Base-by-base conservation (phyloP, 64 coral and sea anemone species). In the Montipora foliosa region DNA sequence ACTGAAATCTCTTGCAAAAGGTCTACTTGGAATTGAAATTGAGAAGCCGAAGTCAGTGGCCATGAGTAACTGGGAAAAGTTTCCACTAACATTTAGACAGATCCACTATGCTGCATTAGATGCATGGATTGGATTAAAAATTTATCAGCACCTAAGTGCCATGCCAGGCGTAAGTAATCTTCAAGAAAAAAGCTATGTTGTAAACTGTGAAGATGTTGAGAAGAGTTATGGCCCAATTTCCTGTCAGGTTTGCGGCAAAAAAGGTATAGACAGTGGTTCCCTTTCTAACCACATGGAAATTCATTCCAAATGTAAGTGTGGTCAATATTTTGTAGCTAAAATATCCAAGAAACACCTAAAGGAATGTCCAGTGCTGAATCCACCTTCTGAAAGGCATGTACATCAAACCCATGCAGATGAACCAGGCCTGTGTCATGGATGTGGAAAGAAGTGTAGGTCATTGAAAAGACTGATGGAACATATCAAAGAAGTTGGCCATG, bases 91-190 rank as follows among this genome's bases (percentile, higher is more conserved):
- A 17, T 61, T 75, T n/a, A 70, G 53, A 22, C 97, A 98, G 71
- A 94, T 98, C 53, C 74, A 77, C 4, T 98, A 98, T 94, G 97
- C 97, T 73, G 94, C 94, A 5, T 75, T 98, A 17, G 97, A 98
- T 94, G 94, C 97, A 14, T 98, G 97, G 97, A 84, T 98, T 61
- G 82, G 97, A 17, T 60, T 98, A 7, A 98, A 98, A 74, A 16
- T 98, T 37, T 96, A 89, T 81, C 70, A 84, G 44, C 79, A 89
- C 20, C 70, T 98, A 50, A 95, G 84, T 74, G 13, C 78, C 52
- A 66, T 76, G 70, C 29, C 74, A 48, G 61, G 79, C 10, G 10
- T 17, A 73, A n/a, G 24, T 25, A 46, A 67, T 7, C 14, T 17
- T 67, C 15, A 15, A 67, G 64, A 67, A 4, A 17, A 17, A 67